Evolutionary conservation across 2,113 vertebrate species (phyloP).

Genomic region (Ascaphus truei): DNA sequence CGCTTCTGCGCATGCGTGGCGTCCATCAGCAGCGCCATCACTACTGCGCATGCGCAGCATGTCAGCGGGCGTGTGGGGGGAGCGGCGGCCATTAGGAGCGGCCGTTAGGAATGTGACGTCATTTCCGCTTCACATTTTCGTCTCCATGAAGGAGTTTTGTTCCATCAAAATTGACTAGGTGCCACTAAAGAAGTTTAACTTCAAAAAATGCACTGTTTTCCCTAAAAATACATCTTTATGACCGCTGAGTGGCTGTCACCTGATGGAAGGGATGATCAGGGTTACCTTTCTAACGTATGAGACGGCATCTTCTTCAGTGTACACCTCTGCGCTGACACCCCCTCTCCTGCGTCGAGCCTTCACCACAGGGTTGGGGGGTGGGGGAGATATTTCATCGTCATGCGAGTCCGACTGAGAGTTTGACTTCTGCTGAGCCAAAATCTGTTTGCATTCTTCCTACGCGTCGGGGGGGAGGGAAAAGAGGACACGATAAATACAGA

Average conservation of each 20-base stretch:
- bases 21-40: no score
- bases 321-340: conserved; percentile 93
- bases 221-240: neutral
- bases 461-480: conserved; percentile 33
- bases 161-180: no score
- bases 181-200: no score
- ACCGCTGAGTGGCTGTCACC: no score
- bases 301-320: conserved; percentile 94
- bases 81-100: no score
- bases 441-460: conserved; percentile 96
- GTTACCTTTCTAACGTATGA: conserved; percentile 94
- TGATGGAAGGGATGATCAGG: neutral
- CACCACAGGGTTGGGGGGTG: conserved; percentile 86
- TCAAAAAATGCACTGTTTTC: no score
- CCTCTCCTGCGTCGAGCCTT: conserved; percentile 84
- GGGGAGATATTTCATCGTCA: conserved; percentile 88
- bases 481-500: neutral
- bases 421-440: conserved; percentile 90
- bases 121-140: no score
- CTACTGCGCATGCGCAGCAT: no score
- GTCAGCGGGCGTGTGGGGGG: no score
- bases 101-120: no score
- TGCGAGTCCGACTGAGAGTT: conserved; percentile 90
- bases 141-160: no score
- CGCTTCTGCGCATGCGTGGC: no score